Evolutionary conservation across 1,140 invertebrate genomes (phyloP).

Genomic region (Pentalonia nigronervosa): DNA sequence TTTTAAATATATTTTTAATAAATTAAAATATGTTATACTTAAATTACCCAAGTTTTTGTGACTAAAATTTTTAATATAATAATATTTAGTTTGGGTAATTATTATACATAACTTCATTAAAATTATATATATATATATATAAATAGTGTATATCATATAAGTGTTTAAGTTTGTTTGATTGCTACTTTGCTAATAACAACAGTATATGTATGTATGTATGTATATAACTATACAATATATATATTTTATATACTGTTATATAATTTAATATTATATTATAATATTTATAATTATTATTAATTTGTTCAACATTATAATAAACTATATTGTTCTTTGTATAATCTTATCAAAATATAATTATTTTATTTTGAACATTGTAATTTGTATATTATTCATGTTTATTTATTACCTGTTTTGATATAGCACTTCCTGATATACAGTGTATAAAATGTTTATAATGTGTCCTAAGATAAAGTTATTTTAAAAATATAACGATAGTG

Average conservation of each 20-base stretch:
- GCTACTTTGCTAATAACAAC: constrained; percentile 39
- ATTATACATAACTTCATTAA: background rate
- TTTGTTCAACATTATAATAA: constrained; percentile 29
- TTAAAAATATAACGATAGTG: no score
- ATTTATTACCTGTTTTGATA: background rate
- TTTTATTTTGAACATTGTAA: constrained; percentile 34
- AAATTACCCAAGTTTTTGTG: background rate
- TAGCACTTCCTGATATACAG: background rate
- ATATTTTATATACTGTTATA: background rate
- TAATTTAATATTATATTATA: background rate
- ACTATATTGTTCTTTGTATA: constrained; percentile 42
- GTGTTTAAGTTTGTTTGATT: constrained; percentile 55
- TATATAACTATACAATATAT: background rate
- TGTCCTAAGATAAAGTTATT: no score
- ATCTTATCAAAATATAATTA: constrained; percentile 31
- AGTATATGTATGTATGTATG: background rate
- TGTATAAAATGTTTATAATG: background rate
- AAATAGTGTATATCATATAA: constrained; percentile 36
- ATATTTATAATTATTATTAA: constrained; percentile 44
- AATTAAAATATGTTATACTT: constrained; percentile 6
- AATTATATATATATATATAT: constrained; percentile 35
- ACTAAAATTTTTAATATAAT: background rate
- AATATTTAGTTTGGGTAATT: background rate
- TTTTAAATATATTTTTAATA: constrained; percentile 37
- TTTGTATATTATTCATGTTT: background rate